These are phyloP conservation scores for Chrysolina americana DNA, from an alignment of 2,888 invertebrate genomes.

Conservation along the genomic window DNA sequence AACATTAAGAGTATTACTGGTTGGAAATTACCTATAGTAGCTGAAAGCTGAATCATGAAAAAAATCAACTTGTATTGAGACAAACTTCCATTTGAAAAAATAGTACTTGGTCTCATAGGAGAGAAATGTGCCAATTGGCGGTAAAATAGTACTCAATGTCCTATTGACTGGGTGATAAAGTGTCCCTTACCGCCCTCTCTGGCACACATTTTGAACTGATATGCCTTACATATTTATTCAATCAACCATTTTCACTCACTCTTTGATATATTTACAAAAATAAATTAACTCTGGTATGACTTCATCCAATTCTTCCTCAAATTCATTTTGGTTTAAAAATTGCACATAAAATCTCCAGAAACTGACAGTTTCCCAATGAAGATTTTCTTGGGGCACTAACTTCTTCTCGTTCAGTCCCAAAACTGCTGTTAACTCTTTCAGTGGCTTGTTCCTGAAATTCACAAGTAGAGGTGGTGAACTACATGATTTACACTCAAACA, in stretches of 20 bases:
- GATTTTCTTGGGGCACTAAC: constrained; percentile 70
- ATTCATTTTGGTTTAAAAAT: constrained; percentile 68
- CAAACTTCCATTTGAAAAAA: too few species aligned
- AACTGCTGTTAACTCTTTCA: constrained; percentile 24
- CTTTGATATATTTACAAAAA: constrained; percentile 81
- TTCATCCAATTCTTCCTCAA: constrained; percentile 73
- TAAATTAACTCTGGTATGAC: constrained; percentile 81
- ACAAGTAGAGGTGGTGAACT: neutral
- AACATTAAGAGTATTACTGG: too few species aligned
- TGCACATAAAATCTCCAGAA: constrained; percentile 77
- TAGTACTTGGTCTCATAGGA: too few species aligned
- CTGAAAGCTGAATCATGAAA: too few species aligned
- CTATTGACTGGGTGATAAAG: too few species aligned
- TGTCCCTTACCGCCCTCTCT: too few species aligned
- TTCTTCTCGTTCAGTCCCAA: constrained; percentile 59
- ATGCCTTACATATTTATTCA: neutral
- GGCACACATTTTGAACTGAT: too few species aligned
- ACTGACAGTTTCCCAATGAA: constrained; percentile 73
- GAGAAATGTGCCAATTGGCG: too few species aligned
- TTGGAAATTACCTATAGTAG: too few species aligned
- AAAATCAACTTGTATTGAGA: too few species aligned
- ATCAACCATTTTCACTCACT: constrained; percentile 70
- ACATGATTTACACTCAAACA: neutral
- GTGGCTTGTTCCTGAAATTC: constrained; percentile 29
- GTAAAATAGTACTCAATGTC: too few species aligned